phyloP scores from a whole-genome alignment of 2,113 vertebrate species.

The Connochaetes taurinus region DNA sequence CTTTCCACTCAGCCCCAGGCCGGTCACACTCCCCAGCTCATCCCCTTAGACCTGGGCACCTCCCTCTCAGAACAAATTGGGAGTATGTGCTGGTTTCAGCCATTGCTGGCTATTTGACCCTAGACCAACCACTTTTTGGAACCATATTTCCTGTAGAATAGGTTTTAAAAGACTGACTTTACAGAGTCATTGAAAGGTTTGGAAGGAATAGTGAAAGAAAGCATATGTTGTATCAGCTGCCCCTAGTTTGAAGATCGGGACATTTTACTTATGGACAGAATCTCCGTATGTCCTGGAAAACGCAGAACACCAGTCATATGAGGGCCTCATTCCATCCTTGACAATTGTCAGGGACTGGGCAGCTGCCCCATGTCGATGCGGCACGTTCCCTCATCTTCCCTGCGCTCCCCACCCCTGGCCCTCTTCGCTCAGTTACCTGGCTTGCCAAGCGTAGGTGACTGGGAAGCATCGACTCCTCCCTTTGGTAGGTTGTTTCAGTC shows the following conservation, averaged over 20 bases:
- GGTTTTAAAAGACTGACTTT: not conserved
- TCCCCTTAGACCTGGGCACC: not conserved
- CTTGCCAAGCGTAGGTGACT: not conserved
- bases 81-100: no score
- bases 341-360: not conserved
- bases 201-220: not conserved
- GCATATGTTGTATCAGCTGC: not conserved
- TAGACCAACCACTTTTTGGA: not conserved
- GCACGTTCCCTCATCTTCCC: rapidly evolving
- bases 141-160: not conserved
- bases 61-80: not conserved
- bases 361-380: not conserved
- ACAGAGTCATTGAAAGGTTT: not conserved
- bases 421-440: no score
- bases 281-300: not conserved
- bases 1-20: not conserved
- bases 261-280: not conserved
- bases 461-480: no score
- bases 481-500: not conserved
- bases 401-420: not conserved
- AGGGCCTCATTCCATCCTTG: not conserved
- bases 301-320: not conserved
- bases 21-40: not conserved
- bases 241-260: not conserved
- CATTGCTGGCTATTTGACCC: not conserved